These are phyloP conservation scores for Mastigias papua DNA, from an alignment of 30 jellyfish, hydroid and myxozoan species.

Conservation along the genomic window DNA sequence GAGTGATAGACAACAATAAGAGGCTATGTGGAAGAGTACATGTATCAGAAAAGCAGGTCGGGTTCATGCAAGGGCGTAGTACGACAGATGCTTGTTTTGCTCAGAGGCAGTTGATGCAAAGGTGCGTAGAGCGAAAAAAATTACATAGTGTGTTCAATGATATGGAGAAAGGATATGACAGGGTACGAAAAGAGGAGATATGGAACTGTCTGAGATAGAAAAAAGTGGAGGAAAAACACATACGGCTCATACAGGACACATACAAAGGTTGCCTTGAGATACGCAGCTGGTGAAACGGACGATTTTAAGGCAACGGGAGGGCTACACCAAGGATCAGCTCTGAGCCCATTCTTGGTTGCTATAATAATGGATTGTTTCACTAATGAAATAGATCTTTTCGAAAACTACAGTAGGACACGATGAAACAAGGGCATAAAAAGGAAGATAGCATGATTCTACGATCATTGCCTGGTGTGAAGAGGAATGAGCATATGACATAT, in stretches of 20 bases:
- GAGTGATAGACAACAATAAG: background rate
- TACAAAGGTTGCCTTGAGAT: background rate
- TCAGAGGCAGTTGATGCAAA: background rate
- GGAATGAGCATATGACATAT: too few relatives aligned
- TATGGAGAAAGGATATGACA: background rate
- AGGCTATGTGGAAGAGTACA: background rate
- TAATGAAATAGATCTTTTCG: background rate
- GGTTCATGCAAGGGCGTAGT: background rate
- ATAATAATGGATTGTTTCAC: background rate
- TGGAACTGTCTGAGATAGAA: background rate
- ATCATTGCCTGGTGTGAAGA: too few relatives aligned
- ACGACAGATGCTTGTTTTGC: background rate
- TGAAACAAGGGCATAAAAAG: too few relatives aligned
- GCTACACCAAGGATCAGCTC: slow-evolving; percentile 13
- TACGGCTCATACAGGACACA: background rate
- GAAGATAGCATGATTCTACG: too few relatives aligned
- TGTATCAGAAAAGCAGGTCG: background rate
- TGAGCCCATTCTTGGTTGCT: slow-evolving; percentile 5
- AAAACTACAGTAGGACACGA: too few relatives aligned
- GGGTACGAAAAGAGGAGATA: background rate
- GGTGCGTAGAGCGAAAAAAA: background rate
- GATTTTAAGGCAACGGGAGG: background rate
- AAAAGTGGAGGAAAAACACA: background rate
- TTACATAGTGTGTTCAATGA: background rate
- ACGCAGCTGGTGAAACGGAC: background rate